Evolutionary conservation across 2,113 vertebrate species (phyloP), one percentile per base, ranked within the genome.

Genomic region (Chunga burmeisteri): DNA sequence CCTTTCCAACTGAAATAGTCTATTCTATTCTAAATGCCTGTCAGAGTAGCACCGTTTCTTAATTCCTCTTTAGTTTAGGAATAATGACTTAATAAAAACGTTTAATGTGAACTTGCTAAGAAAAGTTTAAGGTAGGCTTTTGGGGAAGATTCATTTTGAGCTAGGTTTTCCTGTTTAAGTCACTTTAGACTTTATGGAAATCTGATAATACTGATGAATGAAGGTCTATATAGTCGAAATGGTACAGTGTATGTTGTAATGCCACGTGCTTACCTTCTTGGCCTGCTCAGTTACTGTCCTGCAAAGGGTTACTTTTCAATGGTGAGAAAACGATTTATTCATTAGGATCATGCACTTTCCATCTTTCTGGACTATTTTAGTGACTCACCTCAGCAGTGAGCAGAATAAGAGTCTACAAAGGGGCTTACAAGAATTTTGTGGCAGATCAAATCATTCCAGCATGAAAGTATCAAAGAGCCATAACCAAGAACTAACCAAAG

Each of bases 241-340:
- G 17, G 47, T 58, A 30, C 50, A 20, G 17, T 4, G 11, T 61
- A 6, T 49, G 17, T 9, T 53, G 22, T 26, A 11, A 40, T 36
- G 62, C 11, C 44, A 11, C 1, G 1, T 25, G 38, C 26, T 50
- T 30, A 2, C n/a, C 9, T 71, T 32, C 34, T 58, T 1, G 1
- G 47, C 16, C 20, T 32, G 23, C 34, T 50, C n/a, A 7, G 9
- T 29, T 38, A 22, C 25, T 85, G 16, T 6, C 26, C 40, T 93
- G 63, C 17, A 21, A n/a, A 49, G 17, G 11, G 8, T 80, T 53
- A 9, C 17, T 49, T 47, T 87, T 63, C 29, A 62, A 7, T 59
- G 29, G 13, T 9, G 4, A 49, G 38, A 81, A 63, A 61, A 59
- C 34, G 6, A 18, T 53, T 88, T 71, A 8, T 40, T 74, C 15